These are phyloP conservation scores for Tenthredo notha DNA, from an alignment of 2,888 invertebrate genomes.

Conservation along the genomic window DNA sequence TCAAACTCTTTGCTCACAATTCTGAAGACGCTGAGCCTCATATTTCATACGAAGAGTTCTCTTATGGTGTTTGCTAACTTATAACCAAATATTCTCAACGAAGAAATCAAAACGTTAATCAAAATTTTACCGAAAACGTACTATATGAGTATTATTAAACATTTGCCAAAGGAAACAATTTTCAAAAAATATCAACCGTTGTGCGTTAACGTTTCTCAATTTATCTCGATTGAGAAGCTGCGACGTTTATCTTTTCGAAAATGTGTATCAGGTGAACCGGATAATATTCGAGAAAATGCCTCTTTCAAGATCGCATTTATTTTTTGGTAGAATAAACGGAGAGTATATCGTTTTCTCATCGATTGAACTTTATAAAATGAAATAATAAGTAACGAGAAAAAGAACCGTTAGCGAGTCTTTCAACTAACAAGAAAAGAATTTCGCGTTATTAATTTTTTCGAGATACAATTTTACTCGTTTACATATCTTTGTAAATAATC, in stretches of 20 bases:
- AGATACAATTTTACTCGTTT: background rate
- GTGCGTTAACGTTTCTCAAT: background rate
- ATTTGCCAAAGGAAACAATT: background rate
- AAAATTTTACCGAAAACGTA: background rate
- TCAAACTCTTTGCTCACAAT: constrained; percentile 14
- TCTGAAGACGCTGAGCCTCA: background rate
- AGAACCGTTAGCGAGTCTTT: background rate
- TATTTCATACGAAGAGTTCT: background rate
- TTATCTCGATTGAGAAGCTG: background rate
- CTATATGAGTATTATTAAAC: background rate
- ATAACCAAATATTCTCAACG: background rate
- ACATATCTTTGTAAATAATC: background rate
- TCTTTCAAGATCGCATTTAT: background rate
- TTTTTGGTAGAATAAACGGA: background rate
- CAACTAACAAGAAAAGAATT: constrained; percentile 3
- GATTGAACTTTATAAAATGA: background rate
- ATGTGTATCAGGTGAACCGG: background rate
- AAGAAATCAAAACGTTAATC: background rate
- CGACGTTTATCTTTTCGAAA: background rate
- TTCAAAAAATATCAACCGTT: background rate
- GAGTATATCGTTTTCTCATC: background rate
- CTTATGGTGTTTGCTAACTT: background rate
- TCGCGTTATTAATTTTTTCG: background rate
- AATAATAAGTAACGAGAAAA: background rate
- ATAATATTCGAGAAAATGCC: background rate